A percentile compares a stretch with the other conserved stretches of the same genome.
These are phyloP conservation scores for Notoglanidium macrostoma DNA, from an alignment of 2,797 vertebrate species.

Conservation along the genomic window DNA sequence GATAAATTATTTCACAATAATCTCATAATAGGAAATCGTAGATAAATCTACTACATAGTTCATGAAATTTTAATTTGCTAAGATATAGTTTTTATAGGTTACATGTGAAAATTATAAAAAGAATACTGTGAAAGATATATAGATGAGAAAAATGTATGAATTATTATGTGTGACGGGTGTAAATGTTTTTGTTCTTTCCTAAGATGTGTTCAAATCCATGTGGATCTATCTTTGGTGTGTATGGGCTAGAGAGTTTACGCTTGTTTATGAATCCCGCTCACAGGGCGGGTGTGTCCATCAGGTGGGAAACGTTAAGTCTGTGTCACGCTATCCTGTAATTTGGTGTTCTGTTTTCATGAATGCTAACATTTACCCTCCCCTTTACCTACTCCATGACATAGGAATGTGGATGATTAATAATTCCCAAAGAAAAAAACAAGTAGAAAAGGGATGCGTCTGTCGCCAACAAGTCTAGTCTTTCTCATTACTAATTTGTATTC, in stretches of 20 bases:
- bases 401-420: conserved; percentile 4
- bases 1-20: not conserved
- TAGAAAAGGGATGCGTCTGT: not conserved
- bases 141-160: not conserved
- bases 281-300: not conserved
- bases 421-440: not conserved
- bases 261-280: not conserved
- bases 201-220: not conserved
- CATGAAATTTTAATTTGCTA: not conserved
- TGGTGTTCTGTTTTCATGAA: conserved; percentile 6
- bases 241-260: not conserved
- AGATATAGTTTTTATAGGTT: not conserved
- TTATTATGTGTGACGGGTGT: not conserved
- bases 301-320: not conserved
- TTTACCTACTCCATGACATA: not conserved
- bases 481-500: not conserved
- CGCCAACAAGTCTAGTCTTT: conserved; percentile 11
- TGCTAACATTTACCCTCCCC: not conserved
- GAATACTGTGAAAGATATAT: not conserved
- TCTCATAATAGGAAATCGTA: not conserved
- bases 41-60: not conserved
- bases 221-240: not conserved
- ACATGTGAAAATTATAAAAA: not conserved
- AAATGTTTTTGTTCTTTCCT: not conserved
- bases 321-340: not conserved